These are phyloP conservation scores for Thinocorus orbignyianus DNA, from an alignment of 2,113 vertebrate species.

Conservation along the genomic window DNA sequence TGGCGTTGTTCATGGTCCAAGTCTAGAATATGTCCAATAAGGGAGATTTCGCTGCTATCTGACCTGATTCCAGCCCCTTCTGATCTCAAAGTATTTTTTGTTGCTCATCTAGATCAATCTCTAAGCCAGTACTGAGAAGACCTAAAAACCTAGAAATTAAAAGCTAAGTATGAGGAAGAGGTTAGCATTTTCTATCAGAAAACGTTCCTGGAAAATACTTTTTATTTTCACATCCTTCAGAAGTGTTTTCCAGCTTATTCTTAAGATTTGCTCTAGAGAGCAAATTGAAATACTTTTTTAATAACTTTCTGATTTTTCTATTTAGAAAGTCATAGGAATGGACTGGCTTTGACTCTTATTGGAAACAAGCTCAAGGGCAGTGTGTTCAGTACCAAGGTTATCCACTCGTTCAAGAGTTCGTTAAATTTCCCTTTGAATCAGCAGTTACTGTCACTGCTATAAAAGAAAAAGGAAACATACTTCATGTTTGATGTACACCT, in stretches of 20 bases:
- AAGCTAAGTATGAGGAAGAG: background rate
- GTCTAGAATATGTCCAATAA: background rate
- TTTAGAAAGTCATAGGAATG: background rate
- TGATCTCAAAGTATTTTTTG: background rate
- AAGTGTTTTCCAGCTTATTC: background rate
- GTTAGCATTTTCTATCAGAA: background rate
- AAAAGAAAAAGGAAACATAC: background rate
- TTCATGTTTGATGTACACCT: no score
- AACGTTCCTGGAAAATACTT: background rate
- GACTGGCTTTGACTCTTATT: background rate
- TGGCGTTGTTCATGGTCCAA: background rate
- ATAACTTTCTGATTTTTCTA: background rate
- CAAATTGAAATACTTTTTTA: background rate
- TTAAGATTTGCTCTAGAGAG: background rate
- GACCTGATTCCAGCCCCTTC: background rate
- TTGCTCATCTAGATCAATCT: background rate
- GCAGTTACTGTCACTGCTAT: background rate
- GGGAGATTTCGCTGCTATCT: rapidly evolving
- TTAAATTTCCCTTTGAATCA: background rate
- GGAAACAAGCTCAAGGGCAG: background rate
- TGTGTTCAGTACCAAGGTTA: background rate
- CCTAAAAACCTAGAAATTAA: background rate
- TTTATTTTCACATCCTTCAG: background rate
- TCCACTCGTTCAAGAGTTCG: background rate
- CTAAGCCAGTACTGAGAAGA: background rate